These are phyloP conservation scores for Hypsopygia costalis DNA, from an alignment of 2,888 invertebrate species.

Conservation along the genomic window DNA sequence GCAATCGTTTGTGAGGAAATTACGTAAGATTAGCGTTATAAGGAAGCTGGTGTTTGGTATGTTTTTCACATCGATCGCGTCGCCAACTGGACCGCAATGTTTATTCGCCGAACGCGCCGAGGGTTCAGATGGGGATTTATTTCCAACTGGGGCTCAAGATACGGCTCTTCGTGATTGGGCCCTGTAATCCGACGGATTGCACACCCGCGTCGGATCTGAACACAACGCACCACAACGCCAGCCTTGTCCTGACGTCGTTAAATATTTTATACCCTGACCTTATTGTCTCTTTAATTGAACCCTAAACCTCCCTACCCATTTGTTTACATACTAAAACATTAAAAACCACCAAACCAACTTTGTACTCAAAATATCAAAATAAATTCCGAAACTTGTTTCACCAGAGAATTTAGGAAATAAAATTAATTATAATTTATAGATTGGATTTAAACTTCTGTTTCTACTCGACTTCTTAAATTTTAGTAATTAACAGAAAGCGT, in stretches of 20 bases:
- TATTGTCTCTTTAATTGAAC: conserved; percentile 32
- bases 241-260: conserved; percentile 19
- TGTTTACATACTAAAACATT: no score
- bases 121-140: conserved; percentile 60
- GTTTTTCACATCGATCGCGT: conserved; percentile 52
- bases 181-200: conserved; percentile 42
- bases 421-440: conserved; percentile 24
- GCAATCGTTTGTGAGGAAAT: conserved; percentile 42
- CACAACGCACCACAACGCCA: conserved; percentile 16
- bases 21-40: conserved; percentile 47
- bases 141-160: conserved; percentile 51
- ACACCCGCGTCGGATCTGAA: conserved; percentile 23
- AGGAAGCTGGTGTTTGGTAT: conserved; percentile 38
- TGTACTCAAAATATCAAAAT: no score
- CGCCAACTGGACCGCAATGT: conserved; percentile 49
- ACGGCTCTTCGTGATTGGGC: conserved; percentile 49
- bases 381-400: no score
- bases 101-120: conserved; percentile 51
- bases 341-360: no score
- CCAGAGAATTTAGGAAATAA: conserved; percentile 3
- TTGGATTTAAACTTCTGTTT: conserved; percentile 39
- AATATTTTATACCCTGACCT: conserved; percentile 28
- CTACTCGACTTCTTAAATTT: conserved; percentile 30
- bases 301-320: conserved; percentile 16
- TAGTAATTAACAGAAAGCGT: conserved; percentile 60